phyloP scores from a whole-genome alignment of 2,113 vertebrate species.

The Piprites chloris region DNA sequence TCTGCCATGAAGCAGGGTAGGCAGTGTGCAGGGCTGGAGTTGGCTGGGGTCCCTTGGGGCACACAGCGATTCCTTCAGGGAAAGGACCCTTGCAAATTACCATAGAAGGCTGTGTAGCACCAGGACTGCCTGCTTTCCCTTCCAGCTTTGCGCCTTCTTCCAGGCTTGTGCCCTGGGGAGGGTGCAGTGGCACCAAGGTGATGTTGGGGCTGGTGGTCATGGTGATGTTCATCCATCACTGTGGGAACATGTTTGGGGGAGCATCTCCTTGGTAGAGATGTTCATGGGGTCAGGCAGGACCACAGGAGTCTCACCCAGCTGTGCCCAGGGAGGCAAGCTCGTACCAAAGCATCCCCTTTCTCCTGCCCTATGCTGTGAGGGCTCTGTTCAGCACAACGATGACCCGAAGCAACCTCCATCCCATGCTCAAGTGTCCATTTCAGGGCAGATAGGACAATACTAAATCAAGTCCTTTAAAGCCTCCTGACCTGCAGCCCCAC shows the following conservation, averaged over 20 bases:
- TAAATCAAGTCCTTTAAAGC: constrained; percentile 51
- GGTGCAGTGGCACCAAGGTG: neutral
- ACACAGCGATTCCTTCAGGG: neutral
- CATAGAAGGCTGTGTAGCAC: rapidly evolving
- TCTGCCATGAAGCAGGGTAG: neutral
- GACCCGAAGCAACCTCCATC: constrained; percentile 40
- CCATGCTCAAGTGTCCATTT: neutral
- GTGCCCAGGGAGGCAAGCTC: neutral
- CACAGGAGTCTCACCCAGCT: neutral
- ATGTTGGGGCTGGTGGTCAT: neutral
- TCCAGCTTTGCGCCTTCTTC: neutral
- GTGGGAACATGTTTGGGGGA: neutral
- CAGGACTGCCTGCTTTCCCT: neutral
- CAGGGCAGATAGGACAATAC: constrained; percentile 29
- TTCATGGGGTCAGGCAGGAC: neutral
- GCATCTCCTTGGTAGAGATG: neutral
- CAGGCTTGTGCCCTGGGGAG: neutral
- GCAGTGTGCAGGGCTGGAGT: neutral
- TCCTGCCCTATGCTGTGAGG: neutral
- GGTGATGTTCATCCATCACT: neutral
- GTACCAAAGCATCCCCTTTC: constrained; percentile 17
- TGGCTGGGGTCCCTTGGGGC: neutral
- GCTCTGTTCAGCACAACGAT: neutral
- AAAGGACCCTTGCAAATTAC: neutral
- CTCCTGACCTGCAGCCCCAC: neutral